A percentile compares a stretch with the other conserved stretches of the same genome.
Evolutionary conservation across 2,113 vertebrate genomes (phyloP).

Genomic region (Chlorodrepanis virens): DNA sequence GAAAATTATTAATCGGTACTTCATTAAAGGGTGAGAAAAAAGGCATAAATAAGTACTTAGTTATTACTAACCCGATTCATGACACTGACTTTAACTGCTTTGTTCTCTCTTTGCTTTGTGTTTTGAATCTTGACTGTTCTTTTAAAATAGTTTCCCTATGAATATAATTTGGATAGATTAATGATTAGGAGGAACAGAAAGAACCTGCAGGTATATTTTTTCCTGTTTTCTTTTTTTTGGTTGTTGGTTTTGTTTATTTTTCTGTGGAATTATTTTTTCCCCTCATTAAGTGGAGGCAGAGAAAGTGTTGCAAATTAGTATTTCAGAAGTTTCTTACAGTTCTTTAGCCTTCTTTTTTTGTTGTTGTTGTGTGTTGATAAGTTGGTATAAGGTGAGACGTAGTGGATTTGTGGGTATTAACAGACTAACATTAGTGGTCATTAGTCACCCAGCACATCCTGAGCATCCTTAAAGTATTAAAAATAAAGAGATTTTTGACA

Average conservation of each 20-base stretch:
- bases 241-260: not conserved
- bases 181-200: not conserved
- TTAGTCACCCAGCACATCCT: not conserved
- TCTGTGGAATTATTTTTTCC: not conserved
- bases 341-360: not conserved
- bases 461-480: slow-evolving; percentile 5
- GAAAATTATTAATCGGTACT: not conserved
- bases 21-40: not conserved
- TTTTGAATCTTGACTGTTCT: not conserved
- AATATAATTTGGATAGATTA: not conserved
- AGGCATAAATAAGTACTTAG: not conserved
- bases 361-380: not conserved
- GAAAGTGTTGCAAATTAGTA: not conserved
- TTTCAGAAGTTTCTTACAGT: not conserved
- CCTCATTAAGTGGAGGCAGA: not conserved
- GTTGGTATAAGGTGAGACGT: not conserved
- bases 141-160: not conserved
- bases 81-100: not conserved
- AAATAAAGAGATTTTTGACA: slow-evolving; percentile 27
- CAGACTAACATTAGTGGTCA: not conserved
- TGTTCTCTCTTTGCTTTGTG: not conserved
- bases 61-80: not conserved
- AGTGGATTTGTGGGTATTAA: slow-evolving; percentile 2
- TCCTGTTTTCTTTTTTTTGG: not conserved
- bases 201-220: not conserved